Evolutionary conservation across 2,888 invertebrate genomes (phyloP).

Genomic region (Leucophenga maculata): DNA sequence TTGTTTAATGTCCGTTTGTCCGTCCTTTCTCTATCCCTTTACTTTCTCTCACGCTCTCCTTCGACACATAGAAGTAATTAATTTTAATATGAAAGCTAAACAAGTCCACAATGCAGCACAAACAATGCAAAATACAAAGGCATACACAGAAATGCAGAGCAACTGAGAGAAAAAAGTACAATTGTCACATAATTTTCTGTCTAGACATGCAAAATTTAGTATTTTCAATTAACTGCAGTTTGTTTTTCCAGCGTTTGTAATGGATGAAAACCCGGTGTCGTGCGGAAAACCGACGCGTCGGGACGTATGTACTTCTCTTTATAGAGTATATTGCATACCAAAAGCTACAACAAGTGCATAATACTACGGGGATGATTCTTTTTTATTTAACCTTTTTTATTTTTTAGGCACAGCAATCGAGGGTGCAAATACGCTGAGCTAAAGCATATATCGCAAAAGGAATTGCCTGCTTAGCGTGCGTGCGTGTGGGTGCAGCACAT

Average conservation of each 20-base stretch:
- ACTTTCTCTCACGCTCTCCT: not conserved
- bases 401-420: slow-evolving; percentile 7
- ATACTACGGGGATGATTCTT: slow-evolving; percentile 5
- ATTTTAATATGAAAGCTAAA: slow-evolving; percentile 67
- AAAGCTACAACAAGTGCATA: slow-evolving; percentile 9
- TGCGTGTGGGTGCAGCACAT: slow-evolving; percentile 1
- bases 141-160: too few relatives aligned
- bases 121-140: slow-evolving; percentile 12
- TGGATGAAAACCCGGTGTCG: not conserved
- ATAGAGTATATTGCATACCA: not conserved
- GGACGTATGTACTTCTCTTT: not conserved
- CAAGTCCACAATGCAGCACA: slow-evolving; percentile 41
- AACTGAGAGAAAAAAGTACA: slow-evolving; percentile 42
- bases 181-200: slow-evolving; percentile 72
- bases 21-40: not conserved
- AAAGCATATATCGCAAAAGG: not conserved
- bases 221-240: slow-evolving; percentile 70
- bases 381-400: not conserved
- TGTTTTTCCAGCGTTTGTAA: slow-evolving; percentile 26
- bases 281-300: slow-evolving; percentile 30
- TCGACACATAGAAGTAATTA: slow-evolving; percentile 58
- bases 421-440: not conserved
- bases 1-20: not conserved
- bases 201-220: slow-evolving; percentile 71
- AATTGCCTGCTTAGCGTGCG: not conserved